phyloP scores from a whole-genome alignment of 1,140 invertebrate species.

The Monochamus saltuarius region DNA sequence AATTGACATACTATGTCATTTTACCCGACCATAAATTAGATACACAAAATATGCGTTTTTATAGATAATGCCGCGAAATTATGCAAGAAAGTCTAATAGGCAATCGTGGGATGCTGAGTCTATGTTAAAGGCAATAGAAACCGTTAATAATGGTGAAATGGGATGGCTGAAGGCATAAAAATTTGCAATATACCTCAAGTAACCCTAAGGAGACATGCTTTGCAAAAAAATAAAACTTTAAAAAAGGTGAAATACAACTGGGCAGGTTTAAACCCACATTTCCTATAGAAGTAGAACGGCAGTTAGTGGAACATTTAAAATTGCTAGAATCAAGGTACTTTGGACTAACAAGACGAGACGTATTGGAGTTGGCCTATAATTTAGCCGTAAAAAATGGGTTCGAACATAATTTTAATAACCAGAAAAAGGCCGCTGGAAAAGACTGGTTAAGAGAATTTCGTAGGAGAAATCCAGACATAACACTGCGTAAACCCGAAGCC shows the following conservation, averaged over 20 bases:
- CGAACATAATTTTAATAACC: conserved; percentile 1
- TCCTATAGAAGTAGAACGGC: too few relatives aligned
- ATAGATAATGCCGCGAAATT: too few relatives aligned
- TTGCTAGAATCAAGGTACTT: too few relatives aligned
- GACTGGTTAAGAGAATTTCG: conserved; percentile 47
- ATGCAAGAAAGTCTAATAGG: too few relatives aligned
- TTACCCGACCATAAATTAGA: too few relatives aligned
- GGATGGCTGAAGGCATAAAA: background rate
- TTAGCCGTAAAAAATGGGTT: conserved; percentile 8
- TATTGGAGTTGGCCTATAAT: background rate
- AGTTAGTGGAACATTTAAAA: too few relatives aligned
- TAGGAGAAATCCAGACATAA: conserved; percentile 43
- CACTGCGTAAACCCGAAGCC: conserved; percentile 41
- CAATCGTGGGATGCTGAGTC: too few relatives aligned
- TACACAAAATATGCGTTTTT: too few relatives aligned
- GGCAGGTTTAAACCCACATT: too few relatives aligned
- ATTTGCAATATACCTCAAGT: background rate
- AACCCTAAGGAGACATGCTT: background rate
- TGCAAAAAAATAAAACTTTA: conserved; percentile 1
- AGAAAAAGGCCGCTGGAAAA: conserved; percentile 32
- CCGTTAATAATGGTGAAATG: background rate
- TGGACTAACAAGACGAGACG: background rate
- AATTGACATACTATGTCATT: too few relatives aligned
- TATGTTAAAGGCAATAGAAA: too few relatives aligned
- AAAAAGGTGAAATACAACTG: background rate